A percentile compares a stretch with the other conserved stretches of the same genome.
These are phyloP conservation scores for Salmo trutta DNA, from an alignment of 2,797 vertebrate species.

Conservation along the genomic window DNA sequence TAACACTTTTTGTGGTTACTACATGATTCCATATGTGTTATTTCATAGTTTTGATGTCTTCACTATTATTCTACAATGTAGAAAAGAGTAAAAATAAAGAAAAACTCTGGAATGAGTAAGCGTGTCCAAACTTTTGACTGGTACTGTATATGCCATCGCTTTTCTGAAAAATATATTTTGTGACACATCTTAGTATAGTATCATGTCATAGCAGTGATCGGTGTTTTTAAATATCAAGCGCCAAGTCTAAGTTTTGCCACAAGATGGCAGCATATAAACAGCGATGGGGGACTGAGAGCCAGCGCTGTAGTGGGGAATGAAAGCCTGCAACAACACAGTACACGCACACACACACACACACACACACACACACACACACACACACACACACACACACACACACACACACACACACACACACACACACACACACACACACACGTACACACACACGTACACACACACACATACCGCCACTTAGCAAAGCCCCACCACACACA, in stretches of 20 bases:
- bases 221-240: conserved; percentile 5
- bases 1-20: no score
- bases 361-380: not conserved
- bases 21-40: no score
- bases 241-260: conserved; percentile 47
- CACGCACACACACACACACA: conserved; percentile 17
- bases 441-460: conserved; percentile 15
- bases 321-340: not conserved
- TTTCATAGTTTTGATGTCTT: no score
- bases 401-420: conserved; percentile 23
- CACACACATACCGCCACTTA: conserved; percentile 35
- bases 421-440: not conserved
- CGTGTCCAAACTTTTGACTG: no score
- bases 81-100: no score
- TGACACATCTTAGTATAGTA: no score
- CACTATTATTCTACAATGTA: no score
- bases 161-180: no score
- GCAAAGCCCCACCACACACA: conserved; percentile 63
- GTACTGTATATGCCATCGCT: no score
- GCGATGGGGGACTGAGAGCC: conserved; percentile 7
- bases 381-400: conserved; percentile 23
- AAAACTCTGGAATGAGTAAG: no score
- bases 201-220: not conserved
- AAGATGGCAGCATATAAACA: conserved; percentile 55
- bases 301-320: not conserved